Evolutionary conservation across 37 sponge, comb jelly and placozoan genomes (phyloP), one percentile per base, ranked within the genome.

Genomic region (Petrosia ficiformis): DNA sequence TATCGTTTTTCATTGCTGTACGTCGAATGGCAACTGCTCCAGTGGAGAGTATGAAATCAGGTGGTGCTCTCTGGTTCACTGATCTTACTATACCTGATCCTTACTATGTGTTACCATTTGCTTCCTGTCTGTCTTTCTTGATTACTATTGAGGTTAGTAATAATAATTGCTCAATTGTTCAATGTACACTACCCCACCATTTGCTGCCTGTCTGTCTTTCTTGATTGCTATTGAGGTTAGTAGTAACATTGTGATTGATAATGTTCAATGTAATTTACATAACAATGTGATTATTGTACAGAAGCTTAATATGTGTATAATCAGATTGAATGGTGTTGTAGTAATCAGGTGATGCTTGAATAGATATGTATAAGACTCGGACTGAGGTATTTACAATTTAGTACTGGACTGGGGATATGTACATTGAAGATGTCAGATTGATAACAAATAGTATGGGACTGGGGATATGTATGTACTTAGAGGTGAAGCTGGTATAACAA

Each of bases 71-170:
- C 0, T 96, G 97, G 97, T 93, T 90, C 64, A 32, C 71, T 26
- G 89, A 96, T 43, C 84, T 96, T 6, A 79, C 89, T 26, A 43
- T 84, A 5, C 80, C 94, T 37, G 97, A 96, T 43, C 97, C 97
- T 21, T 79, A 42, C 71, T 96, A 61, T 59, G 44, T 65, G 14
- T 80, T 96, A 0, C 94, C 97, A 37, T 14, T 93, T 16, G 36
- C 90, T 8, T 79, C 81, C 2, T 76, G 80, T 65, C 58, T 24
- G 33, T 68, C 81, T 0, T 88, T 91, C 44, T 34, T 94, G 44
- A 19, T 40, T 19, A 87, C 71, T 38, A 76, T 94, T 19, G 77
- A 90, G 84, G 95, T 93, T 66, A 42, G 39, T 63, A 39, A 1
- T 33, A 34, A 25, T 21, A 14, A 25, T 65, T 16, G 58, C 22